phyloP scores from a whole-genome alignment of 2,797 vertebrate genomes.

The Setipinna tenuifilis region DNA sequence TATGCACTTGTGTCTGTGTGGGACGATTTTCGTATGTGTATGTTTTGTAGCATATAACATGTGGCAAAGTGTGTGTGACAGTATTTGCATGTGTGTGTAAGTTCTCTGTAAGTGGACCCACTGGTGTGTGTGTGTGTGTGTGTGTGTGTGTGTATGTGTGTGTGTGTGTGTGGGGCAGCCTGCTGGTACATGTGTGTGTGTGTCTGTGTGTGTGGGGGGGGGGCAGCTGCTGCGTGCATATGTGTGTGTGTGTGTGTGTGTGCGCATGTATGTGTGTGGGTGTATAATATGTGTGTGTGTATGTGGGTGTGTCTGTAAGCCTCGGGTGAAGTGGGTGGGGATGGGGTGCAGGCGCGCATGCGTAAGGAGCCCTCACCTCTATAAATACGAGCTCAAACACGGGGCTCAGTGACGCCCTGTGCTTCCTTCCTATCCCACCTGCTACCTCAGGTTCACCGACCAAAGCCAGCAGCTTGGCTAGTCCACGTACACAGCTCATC shows the following conservation, averaged over 20 bases:
- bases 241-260: background rate
- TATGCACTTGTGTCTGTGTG: background rate
- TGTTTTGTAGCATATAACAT: background rate
- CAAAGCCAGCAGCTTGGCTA: slow-evolving; percentile 20
- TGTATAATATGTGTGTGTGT: background rate
- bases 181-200: background rate
- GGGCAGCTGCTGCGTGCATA: background rate
- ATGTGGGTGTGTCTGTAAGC: background rate
- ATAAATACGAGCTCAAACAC: background rate
- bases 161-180: background rate
- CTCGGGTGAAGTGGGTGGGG: background rate
- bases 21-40: background rate
- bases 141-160: background rate
- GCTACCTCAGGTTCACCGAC: slow-evolving; percentile 30
- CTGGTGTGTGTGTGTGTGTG: background rate
- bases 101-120: background rate
- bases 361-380: background rate
- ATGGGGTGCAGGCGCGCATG: background rate
- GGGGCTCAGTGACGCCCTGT: slow-evolving; percentile 13
- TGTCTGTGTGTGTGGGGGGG: slow-evolving; percentile 33
- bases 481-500: slow-evolving; percentile 15
- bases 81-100: background rate
- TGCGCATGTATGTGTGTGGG: background rate
- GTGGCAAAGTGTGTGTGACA: background rate
- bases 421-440: background rate